Evolutionary conservation across 1,140 invertebrate species (phyloP), one percentile per base, ranked within the genome.

Genomic region (Eufriesea mexicana): DNA sequence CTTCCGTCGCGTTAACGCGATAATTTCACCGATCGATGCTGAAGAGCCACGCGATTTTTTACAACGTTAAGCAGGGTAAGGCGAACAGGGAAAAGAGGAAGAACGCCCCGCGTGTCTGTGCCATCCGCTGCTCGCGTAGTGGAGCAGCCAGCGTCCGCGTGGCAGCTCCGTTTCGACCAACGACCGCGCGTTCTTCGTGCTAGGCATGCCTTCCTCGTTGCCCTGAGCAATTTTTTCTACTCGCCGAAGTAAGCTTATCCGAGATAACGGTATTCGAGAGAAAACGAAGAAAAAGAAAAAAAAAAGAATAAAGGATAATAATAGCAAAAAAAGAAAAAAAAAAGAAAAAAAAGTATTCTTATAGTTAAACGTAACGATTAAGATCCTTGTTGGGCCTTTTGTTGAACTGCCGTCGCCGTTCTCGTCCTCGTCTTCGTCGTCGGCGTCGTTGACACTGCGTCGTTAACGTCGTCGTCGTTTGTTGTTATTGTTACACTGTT

Each of bases 181-280:
- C 51, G 51, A 18, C 35, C 35, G 7, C 79, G 23, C 57, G 45
- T 71, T 42, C 78, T 57, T 25, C 23, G 68, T 51, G 18, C 51
- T 62, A 57, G 28, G 54, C 62, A 82, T 82, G 79, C 79, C 73
- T 82, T 82, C 79, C 79, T 45, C 79, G 54, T 68, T 76, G 68
- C 20, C 45, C 45, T 76, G 23, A 82, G 51, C 2, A 51, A 76
- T 59, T 68, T 75, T 28, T 66, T 28, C 79, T 28, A 47, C 14
- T 35, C 25, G 5, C 23, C n/a, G 47, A 25, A 45, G 2, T 10
- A 68, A 16, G 35, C 7, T 42, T 47, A 45, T 49, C 20, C 25
- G 45, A 20, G 47, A 35, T 79, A 78, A 61, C n/a, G 42, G n/a
- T 78, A 67, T 68, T 45, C n/a, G n/a, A 12, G 16, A 57, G 28